A percentile compares a stretch with the other conserved stretches of the same genome.
These are phyloP conservation scores for Mugil cephalus DNA, from an alignment of 2,113 vertebrate species.

Conservation along the genomic window DNA sequence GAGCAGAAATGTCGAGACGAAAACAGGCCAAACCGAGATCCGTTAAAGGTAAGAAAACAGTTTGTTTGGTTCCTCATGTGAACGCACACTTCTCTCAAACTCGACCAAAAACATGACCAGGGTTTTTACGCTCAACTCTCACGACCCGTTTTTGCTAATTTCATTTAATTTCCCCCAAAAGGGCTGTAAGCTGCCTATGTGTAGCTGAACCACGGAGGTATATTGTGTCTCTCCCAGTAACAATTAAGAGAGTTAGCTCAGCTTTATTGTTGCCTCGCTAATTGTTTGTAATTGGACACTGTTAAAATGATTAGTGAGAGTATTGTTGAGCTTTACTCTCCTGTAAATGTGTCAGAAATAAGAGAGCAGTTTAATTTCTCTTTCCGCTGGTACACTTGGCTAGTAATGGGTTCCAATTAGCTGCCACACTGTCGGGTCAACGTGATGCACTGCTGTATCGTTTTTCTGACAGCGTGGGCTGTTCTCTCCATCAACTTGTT, in stretches of 20 bases:
- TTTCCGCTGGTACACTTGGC: slow-evolving; percentile 3
- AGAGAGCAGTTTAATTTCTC: neutral
- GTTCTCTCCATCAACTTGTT: slow-evolving; percentile 30
- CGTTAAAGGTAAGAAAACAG: slow-evolving; percentile 93
- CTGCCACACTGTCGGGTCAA: slow-evolving; percentile 29
- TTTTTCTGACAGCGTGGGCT: slow-evolving; percentile 32
- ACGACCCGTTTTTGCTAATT: slow-evolving; percentile 70
- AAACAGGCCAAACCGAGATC: slow-evolving; percentile 99
- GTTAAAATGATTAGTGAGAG: neutral
- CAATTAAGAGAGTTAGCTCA: neutral
- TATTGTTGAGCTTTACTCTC: no score
- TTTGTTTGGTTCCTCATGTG: slow-evolving; percentile 16
- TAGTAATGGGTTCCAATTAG: slow-evolving; percentile 46
- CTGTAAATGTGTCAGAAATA: neutral
- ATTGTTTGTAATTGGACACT: slow-evolving; percentile 14
- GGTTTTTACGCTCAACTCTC: slow-evolving; percentile 81
- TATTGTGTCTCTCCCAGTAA: slow-evolving; percentile 5
- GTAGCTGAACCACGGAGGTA: slow-evolving; percentile 8
- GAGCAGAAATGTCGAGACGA: slow-evolving; percentile 93
- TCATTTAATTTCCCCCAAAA: neutral
- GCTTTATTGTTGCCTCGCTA: neutral
- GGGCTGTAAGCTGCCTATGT: slow-evolving; percentile 1
- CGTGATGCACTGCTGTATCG: slow-evolving; percentile 16
- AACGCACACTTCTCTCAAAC: slow-evolving; percentile 6
- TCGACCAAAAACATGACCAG: slow-evolving; percentile 76